Percentiles rank a stretch among this genome's conserved stretches.
Evolutionary conservation across 2,888 invertebrate species (phyloP).

Genomic region (Agrilus cyanescens): DNA sequence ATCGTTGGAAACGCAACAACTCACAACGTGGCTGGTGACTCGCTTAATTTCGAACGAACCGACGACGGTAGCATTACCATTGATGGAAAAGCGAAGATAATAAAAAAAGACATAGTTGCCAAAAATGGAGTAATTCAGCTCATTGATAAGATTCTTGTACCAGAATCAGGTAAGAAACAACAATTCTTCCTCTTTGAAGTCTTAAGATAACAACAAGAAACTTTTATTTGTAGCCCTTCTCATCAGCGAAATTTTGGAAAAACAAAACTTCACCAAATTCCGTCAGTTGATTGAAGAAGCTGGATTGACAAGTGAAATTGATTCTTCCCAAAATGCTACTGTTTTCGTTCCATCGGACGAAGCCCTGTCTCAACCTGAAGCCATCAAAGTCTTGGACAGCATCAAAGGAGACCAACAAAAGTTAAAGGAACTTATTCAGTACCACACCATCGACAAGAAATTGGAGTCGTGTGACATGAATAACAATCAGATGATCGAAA

Average conservation of each 20-base stretch:
- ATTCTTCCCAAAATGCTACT: conserved; percentile 46
- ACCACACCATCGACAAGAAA: conserved; percentile 48
- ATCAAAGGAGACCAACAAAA: conserved; percentile 35
- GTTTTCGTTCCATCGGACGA: conserved; percentile 53
- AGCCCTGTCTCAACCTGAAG: conserved; percentile 42
- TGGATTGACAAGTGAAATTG: conserved; percentile 42
- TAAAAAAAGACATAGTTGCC: conserved; percentile 49
- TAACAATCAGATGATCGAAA: conserved; percentile 41
- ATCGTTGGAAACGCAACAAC: conserved; percentile 42
- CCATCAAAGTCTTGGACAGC: conserved; percentile 30
- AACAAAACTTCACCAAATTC: conserved; percentile 50
- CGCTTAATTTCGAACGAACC: conserved; percentile 38
- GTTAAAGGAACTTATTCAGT: conserved; percentile 46
- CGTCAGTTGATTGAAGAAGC: conserved; percentile 42
- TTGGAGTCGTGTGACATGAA: conserved; percentile 43
- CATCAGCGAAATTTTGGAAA: conserved; percentile 38
- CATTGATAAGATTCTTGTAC: conserved; percentile 52
- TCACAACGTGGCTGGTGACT: conserved; percentile 39
- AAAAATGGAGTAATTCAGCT: conserved; percentile 64
- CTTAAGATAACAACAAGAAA: too few relatives aligned
- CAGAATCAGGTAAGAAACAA: conserved; percentile 39
- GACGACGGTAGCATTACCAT: conserved; percentile 43
- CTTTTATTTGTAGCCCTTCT: conserved; percentile 24
- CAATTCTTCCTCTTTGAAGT: not conserved
- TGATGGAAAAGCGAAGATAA: conserved; percentile 45